Conservation (phyloP, 2,888 invertebrate species). For the Ectemnius continuus region DNA sequence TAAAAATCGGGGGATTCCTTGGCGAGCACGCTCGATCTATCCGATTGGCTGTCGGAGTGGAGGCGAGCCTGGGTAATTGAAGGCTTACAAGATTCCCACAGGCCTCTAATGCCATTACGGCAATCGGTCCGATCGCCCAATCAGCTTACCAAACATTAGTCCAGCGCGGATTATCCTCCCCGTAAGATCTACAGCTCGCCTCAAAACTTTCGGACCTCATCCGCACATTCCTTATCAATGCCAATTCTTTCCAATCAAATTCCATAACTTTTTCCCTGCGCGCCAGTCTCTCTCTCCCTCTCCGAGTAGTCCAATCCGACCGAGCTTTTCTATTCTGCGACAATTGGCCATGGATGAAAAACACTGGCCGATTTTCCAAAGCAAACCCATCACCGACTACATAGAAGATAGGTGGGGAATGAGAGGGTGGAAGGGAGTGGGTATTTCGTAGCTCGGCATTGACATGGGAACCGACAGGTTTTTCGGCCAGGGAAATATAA, state of each 20-base stretch:
- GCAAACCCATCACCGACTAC: too few species aligned
- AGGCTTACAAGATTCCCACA: constrained; percentile 3
- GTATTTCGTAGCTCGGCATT: too few species aligned
- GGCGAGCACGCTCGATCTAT: too few species aligned
- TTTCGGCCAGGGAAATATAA: neutral
- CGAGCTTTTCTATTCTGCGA: neutral
- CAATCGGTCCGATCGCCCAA: constrained; percentile 1
- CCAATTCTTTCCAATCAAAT: neutral
- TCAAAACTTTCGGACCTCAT: neutral
- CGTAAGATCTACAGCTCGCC: neutral
- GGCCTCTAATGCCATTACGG: constrained; percentile 3
- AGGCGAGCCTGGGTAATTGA: constrained; percentile 11
- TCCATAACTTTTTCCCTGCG: neutral
- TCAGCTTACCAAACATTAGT: constrained; percentile 7
- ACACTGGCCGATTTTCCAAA: too few species aligned
- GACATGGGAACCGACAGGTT: too few species aligned
- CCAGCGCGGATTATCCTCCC: neutral
- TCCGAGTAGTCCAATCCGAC: neutral
- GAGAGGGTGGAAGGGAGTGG: too few species aligned
- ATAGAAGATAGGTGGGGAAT: too few species aligned
- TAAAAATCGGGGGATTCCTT: too few species aligned
- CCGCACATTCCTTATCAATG: neutral
- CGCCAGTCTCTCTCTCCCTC: too few species aligned
- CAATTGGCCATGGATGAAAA: too few species aligned
- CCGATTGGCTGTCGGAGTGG: too few species aligned